Base-by-base conservation (phyloP, 2,113 vertebrate species). In the Sterna hirundo region DNA sequence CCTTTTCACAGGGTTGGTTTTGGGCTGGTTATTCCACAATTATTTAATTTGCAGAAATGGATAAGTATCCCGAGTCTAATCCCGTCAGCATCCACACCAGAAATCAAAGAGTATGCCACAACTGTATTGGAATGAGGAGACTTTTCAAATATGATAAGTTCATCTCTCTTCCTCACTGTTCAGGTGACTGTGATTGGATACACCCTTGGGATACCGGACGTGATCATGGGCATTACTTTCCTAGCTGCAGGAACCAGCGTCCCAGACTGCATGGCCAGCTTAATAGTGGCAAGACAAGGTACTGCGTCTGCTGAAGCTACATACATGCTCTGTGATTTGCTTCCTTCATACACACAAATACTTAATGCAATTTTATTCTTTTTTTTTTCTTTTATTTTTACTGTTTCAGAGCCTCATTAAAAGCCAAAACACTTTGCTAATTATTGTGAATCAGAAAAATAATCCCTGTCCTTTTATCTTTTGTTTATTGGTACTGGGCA, bases 191-290 rank as follows among this genome's bases (percentile, higher is more conserved):
- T 99, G 65, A 99, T 99, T 21, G 99, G 99, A 78, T 99, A 99
- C 97, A 99, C 99, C 10, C 98, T 99, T 61, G 99, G 99, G 90
- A 99, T 99, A 94, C 99, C 99, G 2, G 99, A 99, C 40, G 99
- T 99, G 93, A 99, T 99, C 98, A 99, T 99, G 99, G 99, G 99
- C 74, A 99, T 99, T 97, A 99, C 99, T 61, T 99, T 99, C 97
- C 98, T 99, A 96, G 99, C 99, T 11, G 99, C 99, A 5, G 99
- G 99, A 96, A 99, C 99, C 27, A 99, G 99, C 0, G 99, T 99
- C 60, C 99, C 99, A 38, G 99, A 99, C 98, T 99, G 99, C 98
- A 99, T 99, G 97, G 99, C 99, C 95, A 99, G 99, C 93, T 97
- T 99, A 83, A 99, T 99, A 40, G 99, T 99, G 94, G 99, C 99